These are phyloP conservation scores for Bergia sp. DNA, from an alignment of 92 coral and sea anemone species.

Conservation along the genomic window DNA sequence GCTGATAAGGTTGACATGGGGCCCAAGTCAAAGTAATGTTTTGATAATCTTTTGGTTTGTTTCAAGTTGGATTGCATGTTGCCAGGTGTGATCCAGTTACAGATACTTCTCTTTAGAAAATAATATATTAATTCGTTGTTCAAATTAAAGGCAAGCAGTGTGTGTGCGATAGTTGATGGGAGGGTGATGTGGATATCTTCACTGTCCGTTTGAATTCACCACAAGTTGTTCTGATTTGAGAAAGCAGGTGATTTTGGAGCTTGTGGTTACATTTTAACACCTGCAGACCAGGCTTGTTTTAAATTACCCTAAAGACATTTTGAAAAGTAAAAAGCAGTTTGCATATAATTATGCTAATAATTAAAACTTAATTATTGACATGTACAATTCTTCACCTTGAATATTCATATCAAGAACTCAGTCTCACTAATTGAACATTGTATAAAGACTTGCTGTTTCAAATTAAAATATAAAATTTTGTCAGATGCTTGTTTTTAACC, in stretches of 20 bases:
- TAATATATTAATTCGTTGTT: background rate
- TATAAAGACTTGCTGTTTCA: background rate
- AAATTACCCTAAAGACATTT: background rate
- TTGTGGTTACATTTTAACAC: background rate
- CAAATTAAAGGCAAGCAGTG: background rate
- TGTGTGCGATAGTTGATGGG: background rate
- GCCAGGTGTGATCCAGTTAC: background rate
- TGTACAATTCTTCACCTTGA: background rate
- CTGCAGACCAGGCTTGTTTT: background rate
- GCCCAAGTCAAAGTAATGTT: background rate
- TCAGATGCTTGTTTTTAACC: background rate
- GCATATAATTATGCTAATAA: background rate
- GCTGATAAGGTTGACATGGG: too few species aligned
- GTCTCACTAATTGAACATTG: background rate
- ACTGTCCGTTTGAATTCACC: background rate
- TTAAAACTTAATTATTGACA: background rate
- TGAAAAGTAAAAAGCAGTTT: constrained; percentile 1
- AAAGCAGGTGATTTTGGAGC: background rate
- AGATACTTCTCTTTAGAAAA: background rate
- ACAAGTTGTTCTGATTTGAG: background rate
- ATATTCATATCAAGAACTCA: background rate
- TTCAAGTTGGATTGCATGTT: background rate
- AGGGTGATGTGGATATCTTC: background rate
- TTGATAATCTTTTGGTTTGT: background rate
- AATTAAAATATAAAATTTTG: too few species aligned